Evolutionary conservation across 2,797 vertebrate species (phyloP).

Genomic region (Phoebastria nigripes): DNA sequence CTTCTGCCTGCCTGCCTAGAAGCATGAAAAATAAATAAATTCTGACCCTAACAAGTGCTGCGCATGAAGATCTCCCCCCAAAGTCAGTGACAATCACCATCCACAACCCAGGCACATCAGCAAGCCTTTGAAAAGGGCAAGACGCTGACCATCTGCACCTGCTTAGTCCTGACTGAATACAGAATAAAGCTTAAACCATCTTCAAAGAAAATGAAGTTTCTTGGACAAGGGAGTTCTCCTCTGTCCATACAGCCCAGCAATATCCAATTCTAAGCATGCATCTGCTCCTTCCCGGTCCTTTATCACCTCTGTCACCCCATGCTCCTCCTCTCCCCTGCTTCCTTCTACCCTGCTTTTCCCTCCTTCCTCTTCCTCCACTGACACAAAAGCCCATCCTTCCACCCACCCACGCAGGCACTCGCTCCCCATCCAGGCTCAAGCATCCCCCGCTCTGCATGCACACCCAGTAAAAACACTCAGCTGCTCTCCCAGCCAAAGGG

Average conservation of each 20-base stretch:
- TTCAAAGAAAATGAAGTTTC: neutral
- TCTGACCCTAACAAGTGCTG: neutral
- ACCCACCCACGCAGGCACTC: neutral
- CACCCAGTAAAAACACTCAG: neutral
- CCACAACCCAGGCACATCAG: neutral
- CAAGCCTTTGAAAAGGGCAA: neutral
- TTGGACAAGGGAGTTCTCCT: neutral
- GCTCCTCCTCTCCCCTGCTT: neutral
- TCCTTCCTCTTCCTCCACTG: neutral
- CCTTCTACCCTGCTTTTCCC: neutral
- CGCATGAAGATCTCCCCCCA: neutral
- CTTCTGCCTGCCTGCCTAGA: neutral
- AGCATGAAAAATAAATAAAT: neutral
- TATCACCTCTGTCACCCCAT: neutral
- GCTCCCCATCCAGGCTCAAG: neutral
- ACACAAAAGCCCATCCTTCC: neutral
- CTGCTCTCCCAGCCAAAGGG: neutral
- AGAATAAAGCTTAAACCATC: neutral
- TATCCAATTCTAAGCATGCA: neutral
- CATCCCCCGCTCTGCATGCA: fast-evolving
- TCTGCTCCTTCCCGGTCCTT: neutral
- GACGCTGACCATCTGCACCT: neutral
- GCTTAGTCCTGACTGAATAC: neutral
- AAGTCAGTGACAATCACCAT: neutral
- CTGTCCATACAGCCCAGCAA: neutral